Evolutionary conservation across 2,797 vertebrate genomes (phyloP).

Genomic region (Philypnodon macrostomus): DNA sequence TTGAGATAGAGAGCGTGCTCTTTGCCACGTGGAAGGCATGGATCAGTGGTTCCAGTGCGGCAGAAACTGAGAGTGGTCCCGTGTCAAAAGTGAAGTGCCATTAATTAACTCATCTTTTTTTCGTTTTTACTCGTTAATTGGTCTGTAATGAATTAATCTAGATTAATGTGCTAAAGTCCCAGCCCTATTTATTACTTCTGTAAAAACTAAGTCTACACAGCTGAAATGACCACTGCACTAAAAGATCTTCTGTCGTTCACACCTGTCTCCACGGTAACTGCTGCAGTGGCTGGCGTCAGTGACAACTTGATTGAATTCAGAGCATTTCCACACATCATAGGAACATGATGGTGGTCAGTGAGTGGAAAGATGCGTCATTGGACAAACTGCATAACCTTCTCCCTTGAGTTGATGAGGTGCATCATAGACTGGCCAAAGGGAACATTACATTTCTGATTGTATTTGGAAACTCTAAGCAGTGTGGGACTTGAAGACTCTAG

Average conservation of each 20-base stretch:
- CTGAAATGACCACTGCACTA: neutral
- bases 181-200: no score
- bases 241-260: constrained; percentile 10
- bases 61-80: no score
- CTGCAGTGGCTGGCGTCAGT: neutral
- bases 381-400: neutral
- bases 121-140: no score
- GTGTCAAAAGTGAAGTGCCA: no score
- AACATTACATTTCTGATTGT: constrained; percentile 36
- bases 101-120: no score
- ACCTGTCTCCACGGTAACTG: constrained; percentile 38
- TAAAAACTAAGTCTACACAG: no score
- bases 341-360: constrained; percentile 20
- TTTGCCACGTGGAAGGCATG: no score
- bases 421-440: constrained; percentile 6
- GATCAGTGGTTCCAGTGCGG: no score
- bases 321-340: constrained; percentile 21
- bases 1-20: no score
- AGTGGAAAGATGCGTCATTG: constrained; percentile 31
- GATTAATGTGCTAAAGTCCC: no score
- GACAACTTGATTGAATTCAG: constrained; percentile 30
- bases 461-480: constrained; percentile 27
- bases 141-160: no score
- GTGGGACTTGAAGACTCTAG: constrained; percentile 38
- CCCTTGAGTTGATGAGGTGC: neutral